Evolutionary conservation across 2,797 vertebrate species (phyloP).

Genomic region (Molossus alvarezi): DNA sequence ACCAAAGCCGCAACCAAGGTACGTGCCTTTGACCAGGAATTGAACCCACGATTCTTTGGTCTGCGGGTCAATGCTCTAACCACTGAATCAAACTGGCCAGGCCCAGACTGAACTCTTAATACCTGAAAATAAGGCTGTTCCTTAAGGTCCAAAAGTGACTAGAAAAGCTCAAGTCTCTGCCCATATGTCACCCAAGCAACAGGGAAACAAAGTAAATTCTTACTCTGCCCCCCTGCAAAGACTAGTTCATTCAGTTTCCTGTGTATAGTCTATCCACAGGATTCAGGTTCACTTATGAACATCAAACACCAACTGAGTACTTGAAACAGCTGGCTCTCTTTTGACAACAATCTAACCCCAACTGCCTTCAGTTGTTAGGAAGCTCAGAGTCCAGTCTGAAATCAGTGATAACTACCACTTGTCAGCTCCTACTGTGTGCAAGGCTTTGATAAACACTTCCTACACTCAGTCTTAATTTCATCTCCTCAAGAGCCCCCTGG

Average conservation of each 20-base stretch:
- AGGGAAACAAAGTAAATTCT: neutral
- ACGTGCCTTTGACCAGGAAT: no score
- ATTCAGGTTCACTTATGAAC: conserved; percentile 35
- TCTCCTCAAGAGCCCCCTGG: neutral
- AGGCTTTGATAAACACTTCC: neutral
- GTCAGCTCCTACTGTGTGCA: neutral
- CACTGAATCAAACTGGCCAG: no score
- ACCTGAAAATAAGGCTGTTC: neutral
- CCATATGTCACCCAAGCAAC: neutral
- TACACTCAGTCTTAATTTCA: neutral
- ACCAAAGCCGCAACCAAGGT: no score
- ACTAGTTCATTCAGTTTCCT: conserved; percentile 29
- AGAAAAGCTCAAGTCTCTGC: conserved; percentile 5
- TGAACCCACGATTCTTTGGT: no score
- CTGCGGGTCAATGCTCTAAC: no score
- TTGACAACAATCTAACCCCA: neutral
- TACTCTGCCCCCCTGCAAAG: conserved; percentile 1
- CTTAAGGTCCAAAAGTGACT: conserved; percentile 1
- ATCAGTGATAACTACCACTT: neutral
- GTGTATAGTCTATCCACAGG: neutral
- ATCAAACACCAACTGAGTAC: neutral
- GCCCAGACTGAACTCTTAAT: neutral
- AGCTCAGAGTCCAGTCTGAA: conserved; percentile 2
- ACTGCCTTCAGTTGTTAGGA: neutral
- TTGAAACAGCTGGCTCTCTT: neutral